Percentiles rank a stretch among this genome's conserved stretches.
These are phyloP conservation scores for Idris sp. DNA, from an alignment of 1,140 invertebrate genomes.

Conservation along the genomic window DNA sequence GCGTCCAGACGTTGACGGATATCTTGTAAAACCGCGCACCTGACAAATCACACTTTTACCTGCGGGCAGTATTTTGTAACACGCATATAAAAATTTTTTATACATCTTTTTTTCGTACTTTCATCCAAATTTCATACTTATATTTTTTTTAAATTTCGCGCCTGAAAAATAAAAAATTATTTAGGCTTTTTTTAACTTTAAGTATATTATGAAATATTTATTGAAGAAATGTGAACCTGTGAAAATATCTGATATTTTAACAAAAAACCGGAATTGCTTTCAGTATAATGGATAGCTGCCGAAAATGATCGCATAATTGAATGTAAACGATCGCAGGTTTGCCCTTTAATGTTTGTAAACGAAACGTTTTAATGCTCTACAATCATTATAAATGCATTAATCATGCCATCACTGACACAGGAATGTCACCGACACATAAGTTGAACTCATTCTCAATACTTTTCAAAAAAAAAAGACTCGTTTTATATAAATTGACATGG, in stretches of 20 bases:
- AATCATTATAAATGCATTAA: slow-evolving; percentile 37
- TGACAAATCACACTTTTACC: slow-evolving; percentile 72
- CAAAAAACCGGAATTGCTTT: too few relatives aligned
- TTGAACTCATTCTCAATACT: too few relatives aligned
- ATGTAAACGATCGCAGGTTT: slow-evolving; percentile 25
- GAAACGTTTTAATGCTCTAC: slow-evolving; percentile 15
- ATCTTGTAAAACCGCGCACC: slow-evolving; percentile 52
- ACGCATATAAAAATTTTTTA: slow-evolving; percentile 35
- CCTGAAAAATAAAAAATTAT: too few relatives aligned
- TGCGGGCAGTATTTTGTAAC: slow-evolving; percentile 35
- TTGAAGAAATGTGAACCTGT: too few relatives aligned
- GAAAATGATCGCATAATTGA: slow-evolving; percentile 31
- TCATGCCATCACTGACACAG: slow-evolving; percentile 28
- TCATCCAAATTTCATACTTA: too few relatives aligned
- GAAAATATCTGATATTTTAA: too few relatives aligned
- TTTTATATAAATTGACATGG: too few relatives aligned
- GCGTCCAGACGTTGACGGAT: slow-evolving; percentile 70
- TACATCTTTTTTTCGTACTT: slow-evolving; percentile 29
- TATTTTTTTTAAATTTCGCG: too few relatives aligned
- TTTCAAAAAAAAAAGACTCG: too few relatives aligned
- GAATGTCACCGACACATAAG: slow-evolving; percentile 35
- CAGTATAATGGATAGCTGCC: slow-evolving; percentile 13
- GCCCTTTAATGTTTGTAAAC: slow-evolving; percentile 21
- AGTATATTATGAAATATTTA: too few relatives aligned
- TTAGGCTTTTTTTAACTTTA: too few relatives aligned